A percentile compares a stretch with the other conserved stretches of the same genome.
phyloP scores from a whole-genome alignment of 2,113 vertebrate genomes.

The Balaeniceps rex region DNA sequence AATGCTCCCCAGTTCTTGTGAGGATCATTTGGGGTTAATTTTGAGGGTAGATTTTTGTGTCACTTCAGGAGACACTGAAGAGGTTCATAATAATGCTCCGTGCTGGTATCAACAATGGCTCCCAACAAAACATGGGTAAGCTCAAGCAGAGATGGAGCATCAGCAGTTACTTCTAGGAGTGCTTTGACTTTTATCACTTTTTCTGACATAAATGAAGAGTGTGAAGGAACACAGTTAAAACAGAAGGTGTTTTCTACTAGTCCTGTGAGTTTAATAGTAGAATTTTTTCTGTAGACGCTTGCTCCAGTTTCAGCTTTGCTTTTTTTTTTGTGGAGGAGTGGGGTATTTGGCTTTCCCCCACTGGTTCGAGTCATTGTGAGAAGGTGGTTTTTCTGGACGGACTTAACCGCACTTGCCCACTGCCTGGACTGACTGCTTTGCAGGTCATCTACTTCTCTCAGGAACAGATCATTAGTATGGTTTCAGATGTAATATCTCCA shows the following conservation, averaged over 20 bases:
- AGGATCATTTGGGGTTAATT: constrained; percentile 27
- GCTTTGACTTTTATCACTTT: not conserved
- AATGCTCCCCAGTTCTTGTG: not conserved
- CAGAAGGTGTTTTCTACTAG: not conserved
- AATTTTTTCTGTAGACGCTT: not conserved
- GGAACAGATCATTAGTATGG: not conserved
- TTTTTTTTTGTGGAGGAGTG: not conserved
- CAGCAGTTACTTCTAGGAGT: not conserved
- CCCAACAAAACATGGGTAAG: not conserved
- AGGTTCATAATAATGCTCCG: not conserved
- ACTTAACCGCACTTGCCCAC: not conserved
- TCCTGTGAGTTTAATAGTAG: not conserved
- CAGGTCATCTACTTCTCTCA: not conserved
- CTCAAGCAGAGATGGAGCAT: constrained; percentile 31
- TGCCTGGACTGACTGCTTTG: not conserved
- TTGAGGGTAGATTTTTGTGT: constrained; percentile 1
- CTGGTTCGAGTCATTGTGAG: not conserved
- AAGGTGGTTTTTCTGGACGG: not conserved
- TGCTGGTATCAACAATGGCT: constrained; percentile 25
- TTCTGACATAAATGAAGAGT: not conserved
- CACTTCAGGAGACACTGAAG: not conserved
- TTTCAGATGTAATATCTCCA: not conserved
- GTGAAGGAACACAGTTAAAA: not conserved
- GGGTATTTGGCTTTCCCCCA: not conserved
- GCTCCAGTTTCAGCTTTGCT: not conserved